phyloP scores from a whole-genome alignment of 2,113 vertebrate species.

The Protomyctophum bolini region DNA sequence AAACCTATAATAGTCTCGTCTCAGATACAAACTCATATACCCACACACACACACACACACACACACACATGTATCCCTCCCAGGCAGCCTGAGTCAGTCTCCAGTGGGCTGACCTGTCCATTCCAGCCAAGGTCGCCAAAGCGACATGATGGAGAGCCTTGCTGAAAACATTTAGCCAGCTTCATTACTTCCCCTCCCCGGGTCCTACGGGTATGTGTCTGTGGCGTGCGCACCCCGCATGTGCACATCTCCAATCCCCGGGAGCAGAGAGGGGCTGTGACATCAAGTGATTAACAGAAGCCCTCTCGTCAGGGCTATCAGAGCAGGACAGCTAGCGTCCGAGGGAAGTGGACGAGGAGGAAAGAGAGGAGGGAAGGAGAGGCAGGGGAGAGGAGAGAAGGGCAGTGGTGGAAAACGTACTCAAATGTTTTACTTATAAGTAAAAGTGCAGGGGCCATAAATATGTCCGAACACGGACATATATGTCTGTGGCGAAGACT shows the following conservation, averaged over 20 bases:
- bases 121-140: constrained; percentile 55
- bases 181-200: constrained; percentile 54
- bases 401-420: neutral
- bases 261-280: neutral
- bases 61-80: neutral
- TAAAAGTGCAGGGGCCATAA: too few relatives aligned
- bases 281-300: constrained; percentile 27
- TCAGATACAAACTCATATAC: too few relatives aligned
- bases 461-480: too few relatives aligned
- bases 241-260: neutral
- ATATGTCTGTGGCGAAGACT: too few relatives aligned
- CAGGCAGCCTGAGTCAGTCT: constrained; percentile 24
- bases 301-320: constrained; percentile 23
- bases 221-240: neutral
- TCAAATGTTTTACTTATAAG: too few relatives aligned
- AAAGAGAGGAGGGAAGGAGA: neutral
- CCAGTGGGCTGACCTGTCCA: constrained; percentile 46
- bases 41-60: neutral
- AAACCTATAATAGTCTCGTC: too few relatives aligned
- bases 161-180: constrained; percentile 62
- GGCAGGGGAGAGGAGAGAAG: neutral
- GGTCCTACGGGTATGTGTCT: neutral
- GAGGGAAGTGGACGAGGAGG: too few relatives aligned
- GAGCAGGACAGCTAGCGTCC: constrained; percentile 14
- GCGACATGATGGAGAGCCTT: constrained; percentile 65